Base-by-base conservation (phyloP, 2,113 vertebrate species). In the Alethe castanea region DNA sequence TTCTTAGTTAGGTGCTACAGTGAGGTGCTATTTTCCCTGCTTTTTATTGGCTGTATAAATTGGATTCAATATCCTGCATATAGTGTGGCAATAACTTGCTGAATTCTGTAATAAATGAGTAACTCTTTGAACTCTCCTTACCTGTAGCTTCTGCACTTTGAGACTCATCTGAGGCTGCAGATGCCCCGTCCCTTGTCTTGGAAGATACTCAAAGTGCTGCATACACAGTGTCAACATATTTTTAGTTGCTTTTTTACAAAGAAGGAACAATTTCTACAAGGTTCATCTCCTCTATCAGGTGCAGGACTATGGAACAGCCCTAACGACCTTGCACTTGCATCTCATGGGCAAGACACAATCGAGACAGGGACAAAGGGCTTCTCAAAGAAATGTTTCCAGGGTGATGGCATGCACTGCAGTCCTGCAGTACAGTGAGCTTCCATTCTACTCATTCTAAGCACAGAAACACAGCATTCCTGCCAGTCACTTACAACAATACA, bases 41-140 rank as follows among this genome's bases (percentile, higher is more conserved):
- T 78, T 94, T 81, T 87, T 65, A 94, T 78, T 69, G 92, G n/a
- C 26, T 60, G 29, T 64, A 24, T 67, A 82, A 94, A 71, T 69
- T 57, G 16, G 15, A 61, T 71, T 87, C 64, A 74, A 56, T 26
- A 92, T 12, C 47, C 57, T 81, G 44, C 74, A 44, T 62, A 81
- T 31, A 31, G 24, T 10, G 23, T 40, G 19, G 54, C 53, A 81
- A 16, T 33, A 84, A 89, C 53, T 69, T 79, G n/a, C 36, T 85
- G 70, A 95, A 76, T 86, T 89, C 77, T 67, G n/a, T 31, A n/a
- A 87, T 36, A 86, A 91, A 69, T 5, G 0, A 72, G 44, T 56
- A 78, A 71, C 12, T 47, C 62, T 82, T 38, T 53, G 22, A 35
- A 54, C 17, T 44, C 23, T 81, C 48, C 11, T 70, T 1, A 1